Evolutionary conservation across 1,140 invertebrate genomes (phyloP), one percentile per base, ranked within the genome.

Genomic region (Solenopsis invicta): DNA sequence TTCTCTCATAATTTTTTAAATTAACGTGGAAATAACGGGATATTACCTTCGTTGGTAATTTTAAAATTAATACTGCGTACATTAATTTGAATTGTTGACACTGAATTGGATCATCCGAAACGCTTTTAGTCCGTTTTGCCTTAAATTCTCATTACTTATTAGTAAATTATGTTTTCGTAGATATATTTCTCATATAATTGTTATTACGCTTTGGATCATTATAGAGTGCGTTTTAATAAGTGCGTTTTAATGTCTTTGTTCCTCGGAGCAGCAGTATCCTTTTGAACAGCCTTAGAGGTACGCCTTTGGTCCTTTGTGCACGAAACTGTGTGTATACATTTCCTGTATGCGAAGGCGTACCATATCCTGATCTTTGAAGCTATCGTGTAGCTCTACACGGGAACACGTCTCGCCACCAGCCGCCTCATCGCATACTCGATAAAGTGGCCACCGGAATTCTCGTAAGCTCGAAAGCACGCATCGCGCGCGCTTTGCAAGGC

Each of bases 361-460:
- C n/a, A 37, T 75, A 61, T 84, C 29, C 80, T 62, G 69, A 84
- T 84, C 69, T 84, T 84, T 75, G 80, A 75, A 61, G 41, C 16
- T 74, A 74, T 61, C 18, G n/a, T 41, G 50, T 54, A 69, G 21
- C 13, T 13, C 13, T 29, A 29, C 45, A 67, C 29, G 45, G 48
- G n/a, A 67, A 24, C 45, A 69, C 10, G 10, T 81, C 50, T 54
- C 12, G 52, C 24, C 37, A 41, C 34, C 52, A 37, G 21, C 21
- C 9, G n/a, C n/a, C n/a, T 72, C 13, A 9, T 59, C 8, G 29
- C 34, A 61, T 50, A 54, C 41, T 37, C 54, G 41, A 62, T 84
- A 75, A 84, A 84, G 54, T 61, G 34, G 12, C 52, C 52, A 48
- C 21, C 12, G 52, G 52, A 82, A 74, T 75, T 34, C 18, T 45